A percentile compares a stretch with the other conserved stretches of the same genome.
Evolutionary conservation across 2,113 vertebrate genomes (phyloP).

Genomic region (Colaptes auratus): DNA sequence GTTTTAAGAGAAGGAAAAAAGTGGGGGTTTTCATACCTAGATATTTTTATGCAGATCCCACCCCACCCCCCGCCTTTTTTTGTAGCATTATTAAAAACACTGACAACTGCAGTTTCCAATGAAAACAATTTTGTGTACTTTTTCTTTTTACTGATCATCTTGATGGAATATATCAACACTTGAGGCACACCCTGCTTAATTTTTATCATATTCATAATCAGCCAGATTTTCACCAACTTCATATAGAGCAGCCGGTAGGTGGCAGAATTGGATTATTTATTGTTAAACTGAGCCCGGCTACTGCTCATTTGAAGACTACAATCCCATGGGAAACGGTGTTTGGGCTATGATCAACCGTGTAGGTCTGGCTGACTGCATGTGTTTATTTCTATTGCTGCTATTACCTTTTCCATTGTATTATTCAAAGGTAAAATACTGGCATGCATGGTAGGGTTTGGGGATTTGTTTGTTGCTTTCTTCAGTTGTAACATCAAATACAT

Average conservation of each 20-base stretch:
- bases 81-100: background rate
- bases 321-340: rapidly evolving
- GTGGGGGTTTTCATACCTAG: background rate
- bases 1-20: background rate
- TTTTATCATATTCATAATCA: background rate
- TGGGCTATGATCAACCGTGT: background rate
- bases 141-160: background rate
- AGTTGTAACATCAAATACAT: background rate
- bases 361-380: background rate
- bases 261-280: background rate
- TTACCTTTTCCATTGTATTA: background rate
- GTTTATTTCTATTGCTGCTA: background rate
- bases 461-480: background rate
- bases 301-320: background rate
- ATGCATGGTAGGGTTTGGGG: background rate
- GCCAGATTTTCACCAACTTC: background rate
- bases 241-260: background rate
- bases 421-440: background rate
- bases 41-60: background rate
- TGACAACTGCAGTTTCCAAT: background rate
- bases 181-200: background rate
- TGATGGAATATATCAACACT: background rate
- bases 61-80: too few species aligned
- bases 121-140: rapidly evolving
- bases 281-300: rapidly evolving